Percentiles rank a stretch among this genome's conserved stretches.
phyloP scores from a whole-genome alignment of 1,140 invertebrate genomes.

The Cheumatopsyche charites region DNA sequence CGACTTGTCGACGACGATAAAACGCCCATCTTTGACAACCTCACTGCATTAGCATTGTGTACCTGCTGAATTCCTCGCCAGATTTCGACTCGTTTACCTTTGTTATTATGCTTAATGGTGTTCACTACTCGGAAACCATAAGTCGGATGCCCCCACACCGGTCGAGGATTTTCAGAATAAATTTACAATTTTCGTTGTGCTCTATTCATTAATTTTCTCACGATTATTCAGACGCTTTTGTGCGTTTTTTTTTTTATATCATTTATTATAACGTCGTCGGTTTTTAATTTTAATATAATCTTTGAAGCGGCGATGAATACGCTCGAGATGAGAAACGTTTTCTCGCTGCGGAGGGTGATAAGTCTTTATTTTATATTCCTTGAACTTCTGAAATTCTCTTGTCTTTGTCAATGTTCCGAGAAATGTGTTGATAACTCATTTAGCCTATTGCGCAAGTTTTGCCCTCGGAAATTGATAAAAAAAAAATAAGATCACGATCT shows the following conservation, averaged over 20 bases:
- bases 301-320: too few relatives aligned
- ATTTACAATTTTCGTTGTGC: too few relatives aligned
- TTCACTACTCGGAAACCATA: not conserved
- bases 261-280: too few relatives aligned
- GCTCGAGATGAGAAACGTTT: too few relatives aligned
- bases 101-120: constrained; percentile 19
- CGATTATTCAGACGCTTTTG: too few relatives aligned
- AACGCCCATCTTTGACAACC: not conserved
- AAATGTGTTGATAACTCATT: constrained; percentile 27
- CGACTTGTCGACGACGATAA: constrained; percentile 34
- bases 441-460: constrained; percentile 10
- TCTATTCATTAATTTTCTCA: too few relatives aligned
- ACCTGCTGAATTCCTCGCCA: constrained; percentile 3
- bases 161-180: not conserved
- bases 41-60: not conserved
- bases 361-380: not conserved
- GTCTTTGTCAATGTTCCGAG: constrained; percentile 19
- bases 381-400: constrained; percentile 11
- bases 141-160: not conserved
- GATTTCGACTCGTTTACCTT: constrained; percentile 24
- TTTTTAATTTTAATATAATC: too few relatives aligned
- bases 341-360: not conserved
- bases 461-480: constrained; percentile 17
- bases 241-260: too few relatives aligned
- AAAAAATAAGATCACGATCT: constrained; percentile 23